Conservation (phyloP, 2,888 invertebrate species). For the Eilema griseolum region DNA sequence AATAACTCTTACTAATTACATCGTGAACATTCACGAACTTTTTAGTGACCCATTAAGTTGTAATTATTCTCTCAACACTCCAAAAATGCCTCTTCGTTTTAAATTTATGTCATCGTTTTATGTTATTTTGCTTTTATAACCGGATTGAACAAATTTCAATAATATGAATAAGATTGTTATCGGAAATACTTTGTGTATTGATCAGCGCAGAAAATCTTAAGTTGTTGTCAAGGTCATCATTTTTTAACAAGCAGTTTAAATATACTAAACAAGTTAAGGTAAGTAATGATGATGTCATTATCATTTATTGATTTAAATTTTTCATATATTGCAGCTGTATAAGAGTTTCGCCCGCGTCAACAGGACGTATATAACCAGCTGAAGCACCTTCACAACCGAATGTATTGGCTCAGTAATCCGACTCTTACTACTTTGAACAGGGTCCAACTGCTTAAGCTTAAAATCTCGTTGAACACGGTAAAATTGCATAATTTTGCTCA, state of each 20-base stretch:
- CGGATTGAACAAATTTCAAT: not conserved
- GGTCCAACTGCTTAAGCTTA: not conserved
- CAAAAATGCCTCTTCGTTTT: not conserved
- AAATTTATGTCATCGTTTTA: not conserved
- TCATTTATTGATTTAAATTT: no score
- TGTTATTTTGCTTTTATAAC: not conserved
- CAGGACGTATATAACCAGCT: no score
- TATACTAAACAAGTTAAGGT: no score
- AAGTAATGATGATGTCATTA: no score
- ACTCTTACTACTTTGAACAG: not conserved
- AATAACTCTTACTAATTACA: constrained; percentile 16
- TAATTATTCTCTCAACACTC: constrained; percentile 1
- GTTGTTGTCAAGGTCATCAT: no score
- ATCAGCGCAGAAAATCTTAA: no score
- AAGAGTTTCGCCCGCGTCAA: no score
- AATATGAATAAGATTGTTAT: not conserved
- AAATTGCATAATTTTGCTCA: not conserved
- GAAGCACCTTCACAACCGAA: no score
- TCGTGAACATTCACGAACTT: not conserved
- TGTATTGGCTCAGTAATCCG: not conserved
- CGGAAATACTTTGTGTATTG: no score
- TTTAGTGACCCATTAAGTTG: not conserved
- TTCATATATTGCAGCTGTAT: no score
- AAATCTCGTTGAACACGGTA: not conserved
- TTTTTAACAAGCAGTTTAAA: no score